Conservation (phyloP, 2,888 invertebrate species). For the Hedychridium roseum region DNA sequence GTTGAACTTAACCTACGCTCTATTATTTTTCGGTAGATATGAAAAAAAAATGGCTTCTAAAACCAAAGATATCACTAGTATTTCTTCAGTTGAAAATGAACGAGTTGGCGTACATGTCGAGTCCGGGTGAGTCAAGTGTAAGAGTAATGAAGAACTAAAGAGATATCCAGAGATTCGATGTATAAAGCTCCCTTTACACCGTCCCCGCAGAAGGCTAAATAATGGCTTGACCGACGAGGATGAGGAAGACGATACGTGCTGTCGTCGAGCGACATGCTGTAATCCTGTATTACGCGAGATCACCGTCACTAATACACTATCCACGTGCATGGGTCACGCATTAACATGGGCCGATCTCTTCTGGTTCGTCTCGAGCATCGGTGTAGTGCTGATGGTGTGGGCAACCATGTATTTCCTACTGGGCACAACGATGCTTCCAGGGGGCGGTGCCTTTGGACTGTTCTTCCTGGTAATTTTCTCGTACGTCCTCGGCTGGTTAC, state of each 20-base stretch:
- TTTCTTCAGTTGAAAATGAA: too few relatives aligned
- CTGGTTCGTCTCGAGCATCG: slow-evolving; percentile 30
- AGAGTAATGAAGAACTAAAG: neutral
- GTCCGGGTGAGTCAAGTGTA: neutral
- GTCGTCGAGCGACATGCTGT: slow-evolving; percentile 45
- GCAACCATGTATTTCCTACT: slow-evolving; percentile 42
- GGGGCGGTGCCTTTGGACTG: slow-evolving; percentile 45
- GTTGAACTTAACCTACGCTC: too few relatives aligned
- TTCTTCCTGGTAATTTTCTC: slow-evolving; percentile 42
- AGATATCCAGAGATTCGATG: too few relatives aligned
- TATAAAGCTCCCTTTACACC: too few relatives aligned
- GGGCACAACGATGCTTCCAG: slow-evolving; percentile 47
- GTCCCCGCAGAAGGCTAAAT: neutral
- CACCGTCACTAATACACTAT: slow-evolving; percentile 38
- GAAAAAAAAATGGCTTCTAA: too few relatives aligned
- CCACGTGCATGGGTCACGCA: slow-evolving; percentile 10
- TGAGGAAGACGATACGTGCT: slow-evolving; percentile 37
- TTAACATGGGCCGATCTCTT: slow-evolving; percentile 50
- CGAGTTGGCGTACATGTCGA: too few relatives aligned
- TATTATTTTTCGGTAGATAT: too few relatives aligned
- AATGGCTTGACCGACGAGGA: neutral
- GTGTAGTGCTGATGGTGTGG: slow-evolving; percentile 37
- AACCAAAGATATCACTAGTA: too few relatives aligned
- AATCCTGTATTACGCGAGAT: slow-evolving; percentile 39
- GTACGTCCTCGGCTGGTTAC: slow-evolving; percentile 49